Evolutionary conservation across 2,888 invertebrate species (phyloP), one percentile per base, ranked within the genome.

Genomic region (Diadromus collaris): DNA sequence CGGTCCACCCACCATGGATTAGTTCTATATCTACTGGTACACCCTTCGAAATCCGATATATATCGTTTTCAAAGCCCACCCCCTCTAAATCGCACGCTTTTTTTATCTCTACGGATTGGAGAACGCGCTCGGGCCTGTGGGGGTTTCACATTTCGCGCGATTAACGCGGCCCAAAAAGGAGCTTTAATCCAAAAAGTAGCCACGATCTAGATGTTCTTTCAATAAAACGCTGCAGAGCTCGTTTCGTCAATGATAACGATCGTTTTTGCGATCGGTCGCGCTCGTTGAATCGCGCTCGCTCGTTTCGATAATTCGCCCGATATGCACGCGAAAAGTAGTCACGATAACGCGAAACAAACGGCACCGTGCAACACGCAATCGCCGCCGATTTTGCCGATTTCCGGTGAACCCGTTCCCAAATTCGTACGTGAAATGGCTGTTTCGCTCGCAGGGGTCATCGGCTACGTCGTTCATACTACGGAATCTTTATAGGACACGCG

Each of bases 1-100:
- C 70, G 48, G 41, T 71, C 65, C 70, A 71, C 76, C 76, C 71
- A 67, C 76, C 61, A 41, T 61, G 65, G 71, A 76, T 76, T 67
- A 76, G 76, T 71, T 54, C 44, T 67, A 61, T 68, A 58, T 76
- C 76, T 58, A 38, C 13, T 9, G 16, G 41, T 54, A 27, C 51
- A 63, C 41, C 71, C 63, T 71, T 51, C 58, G 46, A 69, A 69
- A n/a, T 54, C n/a, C 32, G 48, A 70, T 60, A 70, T 46, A 70
- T 67, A 38, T 41, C 34, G 10, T 24, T 34, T 32, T 13, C n/a
- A 51, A 38, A 34, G 34, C 61, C 51, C 24, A 27, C 38, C 13
- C 13, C 13, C 16, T 13, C 21, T 51, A 38, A 70, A 70, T 70
- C 32, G 21, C 48, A 27, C 16, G 10, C 6, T 51, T 51, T 51